phyloP scores from a whole-genome alignment of 2,113 vertebrate genomes.

The Chlamydotis undulata region DNA sequence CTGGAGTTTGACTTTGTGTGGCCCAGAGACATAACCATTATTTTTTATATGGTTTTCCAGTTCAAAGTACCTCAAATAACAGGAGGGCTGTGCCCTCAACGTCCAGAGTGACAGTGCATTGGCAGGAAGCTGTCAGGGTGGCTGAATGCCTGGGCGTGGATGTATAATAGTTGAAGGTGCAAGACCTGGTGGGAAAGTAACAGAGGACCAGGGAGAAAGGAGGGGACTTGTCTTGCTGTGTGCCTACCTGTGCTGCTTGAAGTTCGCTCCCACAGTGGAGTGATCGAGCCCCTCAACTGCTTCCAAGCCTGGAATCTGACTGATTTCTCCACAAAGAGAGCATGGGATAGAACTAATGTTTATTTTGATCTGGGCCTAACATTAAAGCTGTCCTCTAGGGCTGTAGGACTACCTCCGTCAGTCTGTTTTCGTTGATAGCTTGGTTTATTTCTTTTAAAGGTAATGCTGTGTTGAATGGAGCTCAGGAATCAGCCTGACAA shows the following conservation, averaged over 20 bases:
- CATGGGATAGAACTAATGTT: neutral
- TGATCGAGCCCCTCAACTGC: neutral
- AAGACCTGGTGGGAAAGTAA: neutral
- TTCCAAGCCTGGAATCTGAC: neutral
- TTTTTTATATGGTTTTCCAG: neutral
- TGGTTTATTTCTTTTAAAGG: neutral
- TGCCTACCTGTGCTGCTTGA: neutral
- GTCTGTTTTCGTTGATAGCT: neutral
- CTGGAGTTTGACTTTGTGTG: neutral
- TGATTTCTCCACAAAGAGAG: neutral
- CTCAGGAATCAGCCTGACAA: neutral
- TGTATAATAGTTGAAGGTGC: fast-evolving
- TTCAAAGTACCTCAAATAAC: neutral
- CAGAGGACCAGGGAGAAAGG: neutral
- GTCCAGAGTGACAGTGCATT: fast-evolving
- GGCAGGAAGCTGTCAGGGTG: neutral
- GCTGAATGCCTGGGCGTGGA: neutral
- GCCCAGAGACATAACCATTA: neutral
- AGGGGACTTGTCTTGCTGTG: neutral
- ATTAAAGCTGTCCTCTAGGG: neutral
- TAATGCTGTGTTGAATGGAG: neutral
- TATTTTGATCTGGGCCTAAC: neutral
- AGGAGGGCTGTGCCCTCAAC: neutral
- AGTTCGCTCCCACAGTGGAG: fast-evolving
- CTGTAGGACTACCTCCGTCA: neutral